Base-by-base conservation (phyloP, 2,113 vertebrate genomes). In the Halichoeres trimaculatus region DNA sequence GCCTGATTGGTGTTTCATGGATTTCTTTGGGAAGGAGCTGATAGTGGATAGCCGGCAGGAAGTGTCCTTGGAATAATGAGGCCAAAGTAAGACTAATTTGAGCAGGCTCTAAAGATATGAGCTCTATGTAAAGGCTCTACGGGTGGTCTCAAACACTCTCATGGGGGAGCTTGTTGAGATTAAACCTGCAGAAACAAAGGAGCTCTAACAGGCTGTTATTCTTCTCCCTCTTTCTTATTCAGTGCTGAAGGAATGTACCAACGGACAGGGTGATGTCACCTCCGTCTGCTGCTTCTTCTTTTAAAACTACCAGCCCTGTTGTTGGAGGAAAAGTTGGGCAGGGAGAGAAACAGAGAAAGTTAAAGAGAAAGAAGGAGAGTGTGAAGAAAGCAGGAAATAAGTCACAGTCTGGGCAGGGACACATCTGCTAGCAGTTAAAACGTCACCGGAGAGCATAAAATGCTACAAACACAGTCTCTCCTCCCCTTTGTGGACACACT, bases 351-450 rank as follows among this genome's bases (percentile, higher is more conserved):
- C 12, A 30, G 14, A 34, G 5, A 10, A 13, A 59, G 19, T 41
- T 22, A 62, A 40, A 62, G 35, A 22, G 13, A n/a, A n/a, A 68
- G 26, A 38, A 7, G 26, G 56, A 45, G 26, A 36, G 55, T 34
- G 56, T 41, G 59, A 88, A 80, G 77, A 86, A 85, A 65, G 74
- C 83, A 83, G 81, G 89, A 85, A 90, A 85, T 80, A 79, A 83
- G 88, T 85, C 85, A 83, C 12, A 3, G 50, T 61, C 80, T 85
- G 77, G 68, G 85, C 79, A 53, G 84, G 76, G 69, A 59, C 78
- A 88, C 91, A 91, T 93, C 90, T 91, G 90, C 59, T 84, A 45
- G 78, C 81, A 88, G 81, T 93, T 91, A 90, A 87, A 89, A 79
- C 24, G 77, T 82, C 88, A 89, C 80, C 64, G 16, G 68, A 65